A percentile compares a stretch with the other conserved stretches of the same genome.
Conservation (phyloP, 2,797 vertebrate species). For the Echeneis naucrates region DNA sequence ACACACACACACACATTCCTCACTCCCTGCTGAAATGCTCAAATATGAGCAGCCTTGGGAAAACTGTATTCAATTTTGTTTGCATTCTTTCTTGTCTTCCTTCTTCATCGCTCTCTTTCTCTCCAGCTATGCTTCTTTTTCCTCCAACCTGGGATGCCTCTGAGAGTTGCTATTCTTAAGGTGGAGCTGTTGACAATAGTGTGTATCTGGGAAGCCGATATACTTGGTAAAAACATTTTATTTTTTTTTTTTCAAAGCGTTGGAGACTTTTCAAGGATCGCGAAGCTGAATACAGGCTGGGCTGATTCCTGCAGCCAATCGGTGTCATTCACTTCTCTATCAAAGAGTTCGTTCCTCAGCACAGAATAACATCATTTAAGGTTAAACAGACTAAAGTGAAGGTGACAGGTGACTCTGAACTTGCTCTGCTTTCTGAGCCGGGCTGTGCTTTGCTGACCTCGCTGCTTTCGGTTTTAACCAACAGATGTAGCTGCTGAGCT, state of each 20-base stretch:
- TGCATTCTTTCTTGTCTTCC: slow-evolving; percentile 51
- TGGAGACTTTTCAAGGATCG: slow-evolving; percentile 67
- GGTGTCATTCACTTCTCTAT: slow-evolving; percentile 19
- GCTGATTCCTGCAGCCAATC: slow-evolving; percentile 1
- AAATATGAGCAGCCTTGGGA: slow-evolving; percentile 73
- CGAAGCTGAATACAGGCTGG: slow-evolving; percentile 5
- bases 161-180: slow-evolving; percentile 47
- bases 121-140: slow-evolving; percentile 23
- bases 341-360: background rate
- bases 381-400: background rate
- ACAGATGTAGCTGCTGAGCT: too few species aligned
- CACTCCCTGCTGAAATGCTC: slow-evolving; percentile 62
- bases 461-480: too few species aligned
- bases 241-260: slow-evolving; percentile 56
- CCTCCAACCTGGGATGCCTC: slow-evolving; percentile 60
- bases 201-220: slow-evolving; percentile 33
- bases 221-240: slow-evolving; percentile 64
- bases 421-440: too few species aligned
- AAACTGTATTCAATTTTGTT: slow-evolving; percentile 61
- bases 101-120: slow-evolving; percentile 31
- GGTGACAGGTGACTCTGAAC: too few species aligned
- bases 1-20: slow-evolving; percentile 42
- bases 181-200: slow-evolving; percentile 45
- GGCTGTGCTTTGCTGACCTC: too few species aligned
- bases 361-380: background rate